Base-by-base conservation (phyloP, 2,797 vertebrate genomes). In the Cheirogaleus major region DNA sequence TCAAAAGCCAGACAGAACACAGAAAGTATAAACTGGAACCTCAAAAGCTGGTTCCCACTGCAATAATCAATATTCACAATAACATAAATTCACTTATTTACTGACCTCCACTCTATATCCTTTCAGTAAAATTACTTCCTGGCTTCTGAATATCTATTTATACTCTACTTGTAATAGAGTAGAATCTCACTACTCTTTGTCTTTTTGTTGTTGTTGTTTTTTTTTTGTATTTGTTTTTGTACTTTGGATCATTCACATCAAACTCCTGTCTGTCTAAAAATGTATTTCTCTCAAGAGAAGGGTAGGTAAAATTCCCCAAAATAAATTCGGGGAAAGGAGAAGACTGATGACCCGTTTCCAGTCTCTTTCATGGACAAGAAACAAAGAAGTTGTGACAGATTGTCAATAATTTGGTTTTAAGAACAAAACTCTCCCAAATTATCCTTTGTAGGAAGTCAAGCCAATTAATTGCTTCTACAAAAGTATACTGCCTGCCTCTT, bases 361-460 rank as follows among this genome's bases (percentile, higher is more conserved):
- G 81, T 30, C 52, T 32, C 70, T 43, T 38, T 41, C 1, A n/a
- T 14, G 41, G 48, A 65, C 41, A n/a, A 6, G 32, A 43, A 59
- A 78, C 32, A 65, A 52, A 89, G 48, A 63, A 13, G n/a, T 18
- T 7, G 18, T 23, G 48, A 75, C 8, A 27, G 38, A 41, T 14
- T 59, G 57, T 69, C 52, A 72, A 59, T 17, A 88, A 80, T 12
- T 7, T 78, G 35, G 25, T 57, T 82, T 67, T 57, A 85, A 89
- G 89, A 84, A 90, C 43, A 75, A 69, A 96, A 61, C 41, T 91
- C 87, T 32, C 78, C 76, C 48, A 35, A 82, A 73, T 7, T n/a
- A 30, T 87, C 30, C 55, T 43, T 43, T 48, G 45, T 22, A n/a
- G 94, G 30, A 84, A 83, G 63, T 32, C 0, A 10, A 70, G 45